phyloP scores from a whole-genome alignment of 2,113 vertebrate species.

The Peucedramus taeniatus region DNA sequence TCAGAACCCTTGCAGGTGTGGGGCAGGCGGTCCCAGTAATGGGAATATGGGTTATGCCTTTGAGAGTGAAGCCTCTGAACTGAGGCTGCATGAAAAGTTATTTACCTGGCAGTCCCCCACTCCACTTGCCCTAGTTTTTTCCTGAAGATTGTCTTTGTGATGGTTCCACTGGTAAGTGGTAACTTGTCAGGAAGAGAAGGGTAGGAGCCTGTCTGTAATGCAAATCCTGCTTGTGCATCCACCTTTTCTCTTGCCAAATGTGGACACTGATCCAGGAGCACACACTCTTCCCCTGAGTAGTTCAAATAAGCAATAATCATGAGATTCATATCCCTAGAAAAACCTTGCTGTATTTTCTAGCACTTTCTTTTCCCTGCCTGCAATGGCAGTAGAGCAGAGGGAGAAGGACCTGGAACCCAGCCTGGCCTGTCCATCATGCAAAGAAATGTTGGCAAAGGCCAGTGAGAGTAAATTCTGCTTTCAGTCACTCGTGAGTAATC shows the following conservation, averaged over 20 bases:
- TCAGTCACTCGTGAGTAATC: slow-evolving; percentile 17
- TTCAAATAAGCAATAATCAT: background rate
- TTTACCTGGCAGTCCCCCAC: background rate
- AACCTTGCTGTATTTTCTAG: background rate
- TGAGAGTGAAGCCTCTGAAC: background rate
- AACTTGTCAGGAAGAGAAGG: fast-evolving
- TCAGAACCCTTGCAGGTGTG: background rate
- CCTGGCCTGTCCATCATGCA: slow-evolving; percentile 2
- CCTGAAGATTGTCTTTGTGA: background rate
- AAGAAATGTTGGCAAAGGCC: background rate
- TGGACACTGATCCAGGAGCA: background rate
- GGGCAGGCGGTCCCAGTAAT: background rate
- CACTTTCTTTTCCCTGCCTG: background rate
- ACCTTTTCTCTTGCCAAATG: background rate
- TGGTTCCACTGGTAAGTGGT: background rate
- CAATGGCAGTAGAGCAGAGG: background rate
- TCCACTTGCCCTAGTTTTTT: background rate
- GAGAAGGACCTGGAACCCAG: background rate
- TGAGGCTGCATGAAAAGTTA: background rate
- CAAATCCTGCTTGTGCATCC: background rate
- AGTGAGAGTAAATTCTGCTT: background rate
- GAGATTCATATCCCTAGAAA: background rate
- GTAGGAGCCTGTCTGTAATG: background rate
- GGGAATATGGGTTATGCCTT: background rate
- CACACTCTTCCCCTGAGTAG: background rate